Evolutionary conservation across 2,888 invertebrate genomes (phyloP), one percentile per base, ranked within the genome.

Genomic region (Aquatica leii): DNA sequence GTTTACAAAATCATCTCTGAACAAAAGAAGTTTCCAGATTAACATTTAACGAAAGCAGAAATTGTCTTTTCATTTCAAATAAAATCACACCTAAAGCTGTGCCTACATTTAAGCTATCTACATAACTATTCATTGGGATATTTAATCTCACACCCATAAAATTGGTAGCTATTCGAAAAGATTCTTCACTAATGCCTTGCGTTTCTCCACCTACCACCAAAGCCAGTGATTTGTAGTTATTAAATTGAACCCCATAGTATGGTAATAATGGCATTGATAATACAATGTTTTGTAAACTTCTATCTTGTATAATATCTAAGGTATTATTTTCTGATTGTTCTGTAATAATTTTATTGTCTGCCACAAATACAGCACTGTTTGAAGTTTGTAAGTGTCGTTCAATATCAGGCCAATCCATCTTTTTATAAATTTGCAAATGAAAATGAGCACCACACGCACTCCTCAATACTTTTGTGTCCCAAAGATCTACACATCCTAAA

Each of bases 171-270:
- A 92, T 83, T 69, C 87, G 81, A 74, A 89, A 89, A 3, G 92
- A 90, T 20, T 90, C 86, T 15, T 84, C 78, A 82, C 93, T 93
- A n/a, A 97, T 84, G 0, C 97, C 95, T 78, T 91, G 87, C 5
- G 94, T 94, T 82, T 97, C 97, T 6, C 96, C 96, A 11, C 96
- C 95, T 69, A 97, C 84, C 34, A 97, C 85, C 2, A 97, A 78
- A 24, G 90, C 86, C 21, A 88, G 84, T 69, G 88, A 85, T 20
- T 83, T 79, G 50, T 82, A 77, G 20, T 80, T 73, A 1, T 82
- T 76, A 79, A 85, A 91, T 72, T 89, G 83, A 0, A 88, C 78
- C 52, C 85, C 77, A 75, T 87, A 88, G 77, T 92, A 92, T 31
- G 90, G 87, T 48, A 87, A 65, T 31, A 87, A 77, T 18, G 89